phyloP scores from a whole-genome alignment of 1,140 invertebrate species.

The Drosophila truncata region DNA sequence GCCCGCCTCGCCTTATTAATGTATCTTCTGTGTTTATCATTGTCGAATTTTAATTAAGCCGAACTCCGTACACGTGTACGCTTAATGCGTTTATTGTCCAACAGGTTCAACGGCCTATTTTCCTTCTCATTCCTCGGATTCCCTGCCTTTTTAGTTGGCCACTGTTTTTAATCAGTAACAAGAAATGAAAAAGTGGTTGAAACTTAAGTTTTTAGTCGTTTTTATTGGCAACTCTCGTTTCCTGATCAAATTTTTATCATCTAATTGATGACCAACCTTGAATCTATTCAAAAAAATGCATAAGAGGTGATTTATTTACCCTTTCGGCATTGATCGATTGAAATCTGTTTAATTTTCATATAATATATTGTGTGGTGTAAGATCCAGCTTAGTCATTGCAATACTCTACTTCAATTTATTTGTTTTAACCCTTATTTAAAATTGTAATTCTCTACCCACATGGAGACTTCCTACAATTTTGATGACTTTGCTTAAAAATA shows the following conservation, averaged over 20 bases:
- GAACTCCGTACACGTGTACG: conserved; percentile 44
- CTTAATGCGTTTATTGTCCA: conserved; percentile 46
- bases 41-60: conserved; percentile 81
- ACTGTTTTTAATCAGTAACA: background rate
- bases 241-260: background rate
- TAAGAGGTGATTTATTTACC: background rate
- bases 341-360: background rate
- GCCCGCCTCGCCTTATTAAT: conserved; percentile 66
- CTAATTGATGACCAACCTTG: background rate
- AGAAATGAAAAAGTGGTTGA: background rate
- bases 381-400: background rate
- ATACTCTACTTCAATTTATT: background rate
- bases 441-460: background rate
- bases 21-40: conserved; percentile 79
- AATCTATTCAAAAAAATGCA: background rate
- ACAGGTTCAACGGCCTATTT: conserved; percentile 51
- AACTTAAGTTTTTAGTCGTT: background rate
- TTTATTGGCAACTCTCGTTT: background rate
- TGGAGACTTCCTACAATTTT: background rate
- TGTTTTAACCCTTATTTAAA: background rate
- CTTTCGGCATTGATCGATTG: background rate
- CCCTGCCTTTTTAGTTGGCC: conserved; percentile 9
- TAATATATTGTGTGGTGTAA: too few species aligned
- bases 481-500: conserved; percentile 34
- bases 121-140: background rate